phyloP scores from a whole-genome alignment of 2,797 vertebrate species.

The Muscicapa striata region DNA sequence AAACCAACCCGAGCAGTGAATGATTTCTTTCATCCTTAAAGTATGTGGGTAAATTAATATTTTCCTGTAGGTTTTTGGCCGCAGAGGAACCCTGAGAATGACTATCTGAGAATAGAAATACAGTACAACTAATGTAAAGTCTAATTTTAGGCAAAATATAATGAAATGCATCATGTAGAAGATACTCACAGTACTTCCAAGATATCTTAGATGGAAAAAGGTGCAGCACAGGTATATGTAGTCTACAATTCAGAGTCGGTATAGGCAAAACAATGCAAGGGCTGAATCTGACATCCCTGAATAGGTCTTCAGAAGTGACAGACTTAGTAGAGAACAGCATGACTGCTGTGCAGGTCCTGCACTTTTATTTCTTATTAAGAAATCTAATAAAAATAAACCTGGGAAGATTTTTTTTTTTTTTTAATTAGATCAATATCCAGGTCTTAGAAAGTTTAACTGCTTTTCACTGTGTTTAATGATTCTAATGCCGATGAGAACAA shows the following conservation, averaged over 20 bases:
- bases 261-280: background rate
- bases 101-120: background rate
- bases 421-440: background rate
- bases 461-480: background rate
- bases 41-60: background rate
- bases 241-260: background rate
- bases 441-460: constrained; percentile 5
- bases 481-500: background rate
- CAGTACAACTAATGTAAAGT: background rate
- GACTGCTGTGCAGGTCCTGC: background rate
- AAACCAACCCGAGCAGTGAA: background rate
- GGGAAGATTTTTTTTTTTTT: background rate
- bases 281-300: background rate
- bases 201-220: background rate
- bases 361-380: background rate
- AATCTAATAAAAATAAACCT: background rate
- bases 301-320: background rate
- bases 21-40: background rate
- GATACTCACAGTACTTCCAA: background rate
- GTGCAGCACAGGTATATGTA: background rate
- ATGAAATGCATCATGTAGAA: background rate
- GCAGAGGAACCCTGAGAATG: background rate
- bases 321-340: background rate
- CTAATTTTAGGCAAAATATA: background rate
- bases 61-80: background rate